These are phyloP conservation scores for Brachyalestes nurse DNA, from an alignment of 2,797 vertebrate species.

Conservation along the genomic window DNA sequence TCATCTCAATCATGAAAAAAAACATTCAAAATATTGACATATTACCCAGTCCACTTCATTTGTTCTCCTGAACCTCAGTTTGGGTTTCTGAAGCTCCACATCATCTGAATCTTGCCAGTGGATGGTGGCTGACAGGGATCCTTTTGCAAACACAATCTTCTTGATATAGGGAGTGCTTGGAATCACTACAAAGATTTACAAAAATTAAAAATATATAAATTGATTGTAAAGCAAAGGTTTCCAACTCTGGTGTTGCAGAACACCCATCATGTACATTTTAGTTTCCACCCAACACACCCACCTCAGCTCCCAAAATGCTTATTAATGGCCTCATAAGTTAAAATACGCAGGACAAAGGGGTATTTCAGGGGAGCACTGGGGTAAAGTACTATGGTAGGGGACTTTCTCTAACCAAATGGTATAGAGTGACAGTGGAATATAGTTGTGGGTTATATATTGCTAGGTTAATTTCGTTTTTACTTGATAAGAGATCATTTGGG, in stretches of 20 bases:
- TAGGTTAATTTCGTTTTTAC: background rate
- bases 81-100: conserved; percentile 60
- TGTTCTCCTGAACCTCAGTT: conserved; percentile 70
- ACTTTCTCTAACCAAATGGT: background rate
- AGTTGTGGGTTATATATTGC: background rate
- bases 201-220: background rate
- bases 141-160: conserved; percentile 67
- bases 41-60: conserved; percentile 74
- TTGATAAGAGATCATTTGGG: conserved; percentile 22
- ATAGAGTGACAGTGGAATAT: background rate
- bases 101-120: conserved; percentile 74
- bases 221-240: background rate
- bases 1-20: background rate
- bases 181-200: conserved; percentile 74
- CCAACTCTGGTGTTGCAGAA: background rate
- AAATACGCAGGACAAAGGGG: too few relatives aligned
- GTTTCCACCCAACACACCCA: background rate
- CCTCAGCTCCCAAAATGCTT: background rate
- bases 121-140: conserved; percentile 67
- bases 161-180: conserved; percentile 77
- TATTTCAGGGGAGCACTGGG: too few relatives aligned
- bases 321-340: background rate
- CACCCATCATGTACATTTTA: background rate
- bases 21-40: background rate
- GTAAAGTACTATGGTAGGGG: background rate